These are phyloP conservation scores for Leptoteleia sp. DNA, from an alignment of 1,140 invertebrate genomes.

Conservation along the genomic window DNA sequence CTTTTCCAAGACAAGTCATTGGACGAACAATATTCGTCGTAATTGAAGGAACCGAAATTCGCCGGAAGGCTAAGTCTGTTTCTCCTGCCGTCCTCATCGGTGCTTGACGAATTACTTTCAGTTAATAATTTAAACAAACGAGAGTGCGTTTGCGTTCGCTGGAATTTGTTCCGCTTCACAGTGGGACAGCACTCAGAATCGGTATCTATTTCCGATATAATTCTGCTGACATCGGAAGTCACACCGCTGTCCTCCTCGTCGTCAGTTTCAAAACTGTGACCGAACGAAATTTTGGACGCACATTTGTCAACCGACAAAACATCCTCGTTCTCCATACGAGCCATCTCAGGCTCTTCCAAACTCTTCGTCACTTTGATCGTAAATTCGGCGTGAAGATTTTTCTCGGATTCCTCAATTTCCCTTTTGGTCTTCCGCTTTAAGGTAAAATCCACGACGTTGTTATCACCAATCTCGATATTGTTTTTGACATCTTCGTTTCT, in stretches of 20 bases:
- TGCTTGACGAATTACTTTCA: slow-evolving; percentile 80
- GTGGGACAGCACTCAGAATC: slow-evolving; percentile 84
- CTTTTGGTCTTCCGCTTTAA: slow-evolving; percentile 12
- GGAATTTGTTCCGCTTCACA: slow-evolving; percentile 83
- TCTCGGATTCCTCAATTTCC: neutral
- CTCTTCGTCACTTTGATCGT: slow-evolving; percentile 29
- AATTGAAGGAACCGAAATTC: slow-evolving; percentile 57
- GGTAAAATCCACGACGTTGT: slow-evolving; percentile 50
- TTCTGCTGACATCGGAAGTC: slow-evolving; percentile 86
- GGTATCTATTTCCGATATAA: slow-evolving; percentile 85
- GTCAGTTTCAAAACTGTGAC: slow-evolving; percentile 82
- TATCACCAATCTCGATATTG: slow-evolving; percentile 12
- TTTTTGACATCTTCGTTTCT: too few relatives aligned
- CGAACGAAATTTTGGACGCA: slow-evolving; percentile 67
- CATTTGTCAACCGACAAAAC: neutral
- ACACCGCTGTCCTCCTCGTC: slow-evolving; percentile 88
- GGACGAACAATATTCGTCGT: slow-evolving; percentile 73
- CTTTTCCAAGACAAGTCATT: slow-evolving; percentile 66
- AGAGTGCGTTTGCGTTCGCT: slow-evolving; percentile 87
- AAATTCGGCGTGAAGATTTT: slow-evolving; percentile 38
- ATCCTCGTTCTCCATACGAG: slow-evolving; percentile 3
- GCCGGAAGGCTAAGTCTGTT: slow-evolving; percentile 66
- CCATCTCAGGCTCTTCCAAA: neutral
- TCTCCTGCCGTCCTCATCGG: slow-evolving; percentile 60
- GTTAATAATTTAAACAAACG: slow-evolving; percentile 85